Conservation (phyloP, 2,888 invertebrate genomes). For the Chydorus sphaericus region DNA sequence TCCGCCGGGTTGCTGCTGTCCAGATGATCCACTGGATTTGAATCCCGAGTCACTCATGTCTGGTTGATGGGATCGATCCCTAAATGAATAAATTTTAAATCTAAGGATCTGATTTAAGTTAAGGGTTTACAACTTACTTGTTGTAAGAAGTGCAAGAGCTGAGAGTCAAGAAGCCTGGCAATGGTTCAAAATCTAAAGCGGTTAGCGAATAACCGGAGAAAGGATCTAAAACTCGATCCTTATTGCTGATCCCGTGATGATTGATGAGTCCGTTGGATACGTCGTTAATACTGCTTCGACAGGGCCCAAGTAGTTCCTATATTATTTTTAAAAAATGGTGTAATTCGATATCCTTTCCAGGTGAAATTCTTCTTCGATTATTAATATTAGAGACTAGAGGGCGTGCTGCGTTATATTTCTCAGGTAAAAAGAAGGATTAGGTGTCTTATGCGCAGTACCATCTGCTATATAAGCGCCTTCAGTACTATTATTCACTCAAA, state of each 20-base stretch:
- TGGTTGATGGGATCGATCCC: neutral
- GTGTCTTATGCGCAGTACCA: too few relatives aligned
- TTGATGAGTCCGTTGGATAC: conserved; percentile 27
- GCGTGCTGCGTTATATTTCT: too few relatives aligned
- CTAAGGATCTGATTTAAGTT: too few relatives aligned
- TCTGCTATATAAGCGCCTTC: too few relatives aligned
- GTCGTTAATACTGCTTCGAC: neutral
- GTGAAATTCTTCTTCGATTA: too few relatives aligned
- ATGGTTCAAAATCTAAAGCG: conserved; percentile 67
- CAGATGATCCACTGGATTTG: neutral
- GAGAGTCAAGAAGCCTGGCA: conserved; percentile 73
- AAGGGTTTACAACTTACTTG: conserved; percentile 42
- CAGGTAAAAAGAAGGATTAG: too few relatives aligned
- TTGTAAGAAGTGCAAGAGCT: conserved; percentile 49
- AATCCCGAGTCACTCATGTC: neutral
- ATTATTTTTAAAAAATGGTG: too few relatives aligned
- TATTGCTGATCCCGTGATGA: too few relatives aligned
- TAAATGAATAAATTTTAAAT: too few relatives aligned
- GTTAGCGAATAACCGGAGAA: conserved; percentile 74
- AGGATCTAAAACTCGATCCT: conserved; percentile 38
- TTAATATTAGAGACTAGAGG: too few relatives aligned
- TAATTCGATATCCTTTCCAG: too few relatives aligned
- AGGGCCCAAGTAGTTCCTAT: conserved; percentile 9
- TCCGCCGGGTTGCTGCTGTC: neutral
- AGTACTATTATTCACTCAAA: too few relatives aligned